These are phyloP conservation scores for Spisula solida DNA, from an alignment of 2,888 invertebrate species.

Conservation along the genomic window DNA sequence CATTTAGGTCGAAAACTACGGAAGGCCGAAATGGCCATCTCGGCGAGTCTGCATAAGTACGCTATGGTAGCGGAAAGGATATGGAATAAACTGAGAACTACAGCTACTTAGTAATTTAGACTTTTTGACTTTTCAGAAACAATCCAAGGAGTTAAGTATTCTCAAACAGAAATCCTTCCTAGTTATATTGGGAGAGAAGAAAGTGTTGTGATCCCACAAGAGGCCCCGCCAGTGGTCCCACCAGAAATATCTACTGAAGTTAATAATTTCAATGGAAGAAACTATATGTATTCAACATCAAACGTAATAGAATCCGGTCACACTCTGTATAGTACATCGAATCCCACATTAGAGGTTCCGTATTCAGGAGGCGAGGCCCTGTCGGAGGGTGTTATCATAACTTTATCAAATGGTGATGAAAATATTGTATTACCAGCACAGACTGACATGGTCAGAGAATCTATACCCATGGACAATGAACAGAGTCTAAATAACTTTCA, in stretches of 20 bases:
- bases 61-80: too few species aligned
- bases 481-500: slow-evolving; percentile 38
- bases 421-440: not conserved
- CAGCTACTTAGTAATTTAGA: not conserved
- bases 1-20: too few species aligned
- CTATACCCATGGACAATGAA: not conserved
- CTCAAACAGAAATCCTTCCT: not conserved
- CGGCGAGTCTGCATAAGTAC: too few species aligned
- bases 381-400: slow-evolving; percentile 24
- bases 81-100: too few species aligned
- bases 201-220: not conserved
- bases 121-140: not conserved
- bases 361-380: not conserved
- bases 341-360: not conserved
- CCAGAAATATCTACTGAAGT: not conserved
- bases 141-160: not conserved
- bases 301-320: not conserved
- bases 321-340: not conserved
- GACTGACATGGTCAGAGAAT: not conserved
- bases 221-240: slow-evolving; percentile 5
- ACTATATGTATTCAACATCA: not conserved
- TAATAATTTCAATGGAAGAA: not conserved
- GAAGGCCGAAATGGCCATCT: too few species aligned
- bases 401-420: slow-evolving; percentile 4
- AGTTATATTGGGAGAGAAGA: not conserved